Evolutionary conservation across 2,888 invertebrate species (phyloP).

Genomic region (Colletes collaris): DNA sequence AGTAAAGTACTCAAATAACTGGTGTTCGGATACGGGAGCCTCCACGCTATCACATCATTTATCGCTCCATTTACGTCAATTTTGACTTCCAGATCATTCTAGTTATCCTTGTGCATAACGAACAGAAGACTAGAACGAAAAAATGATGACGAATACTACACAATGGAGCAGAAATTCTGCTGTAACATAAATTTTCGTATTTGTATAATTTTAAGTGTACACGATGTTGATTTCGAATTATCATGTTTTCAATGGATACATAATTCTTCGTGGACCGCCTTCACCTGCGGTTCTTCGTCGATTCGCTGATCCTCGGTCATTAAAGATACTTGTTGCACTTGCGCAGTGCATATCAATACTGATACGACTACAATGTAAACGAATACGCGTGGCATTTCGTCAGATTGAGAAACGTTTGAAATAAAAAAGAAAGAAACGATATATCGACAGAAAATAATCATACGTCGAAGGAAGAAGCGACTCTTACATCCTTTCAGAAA

Average conservation of each 20-base stretch:
- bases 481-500: not conserved
- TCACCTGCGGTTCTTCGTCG: slow-evolving; percentile 31
- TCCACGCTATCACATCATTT: no score
- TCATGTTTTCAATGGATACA: slow-evolving; percentile 70
- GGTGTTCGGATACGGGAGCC: no score
- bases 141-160: no score
- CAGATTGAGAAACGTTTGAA: not conserved
- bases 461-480: not conserved
- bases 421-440: not conserved
- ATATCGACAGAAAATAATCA: not conserved
- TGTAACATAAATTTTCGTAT: not conserved
- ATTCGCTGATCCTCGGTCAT: slow-evolving; percentile 48
- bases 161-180: no score
- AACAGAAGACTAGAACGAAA: no score
- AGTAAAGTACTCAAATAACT: no score
- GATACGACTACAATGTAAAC: slow-evolving; percentile 58
- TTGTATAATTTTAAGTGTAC: not conserved
- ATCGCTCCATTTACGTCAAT: no score
- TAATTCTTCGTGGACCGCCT: slow-evolving; percentile 64
- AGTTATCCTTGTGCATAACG: no score
- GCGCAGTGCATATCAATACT: slow-evolving; percentile 58
- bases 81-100: no score
- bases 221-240: not conserved
- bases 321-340: slow-evolving; percentile 55
- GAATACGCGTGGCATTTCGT: slow-evolving; percentile 48